phyloP scores from a whole-genome alignment of 2,797 vertebrate genomes.

The Nyctalus aviator region DNA sequence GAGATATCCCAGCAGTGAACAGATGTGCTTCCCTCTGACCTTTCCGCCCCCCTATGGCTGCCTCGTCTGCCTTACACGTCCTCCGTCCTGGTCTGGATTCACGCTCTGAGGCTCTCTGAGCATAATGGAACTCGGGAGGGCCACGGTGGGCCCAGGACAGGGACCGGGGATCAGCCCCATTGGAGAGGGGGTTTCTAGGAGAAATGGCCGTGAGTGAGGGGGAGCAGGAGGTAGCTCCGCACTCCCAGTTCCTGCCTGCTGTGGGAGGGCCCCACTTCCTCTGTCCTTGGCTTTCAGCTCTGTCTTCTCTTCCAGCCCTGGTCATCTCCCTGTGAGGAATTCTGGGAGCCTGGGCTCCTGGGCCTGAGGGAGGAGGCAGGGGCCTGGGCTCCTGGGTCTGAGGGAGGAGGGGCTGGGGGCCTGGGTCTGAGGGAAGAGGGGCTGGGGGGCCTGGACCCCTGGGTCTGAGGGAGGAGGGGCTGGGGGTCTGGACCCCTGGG shows the following conservation, averaged over 20 bases:
- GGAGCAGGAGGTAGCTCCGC: too few species aligned
- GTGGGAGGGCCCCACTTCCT: neutral
- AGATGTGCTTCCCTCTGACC: neutral
- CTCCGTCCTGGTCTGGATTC: neutral
- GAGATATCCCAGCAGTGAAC: neutral
- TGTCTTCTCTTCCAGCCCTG: neutral
- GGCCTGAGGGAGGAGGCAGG: too few species aligned
- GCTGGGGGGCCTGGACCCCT: too few species aligned
- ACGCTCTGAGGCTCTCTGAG: neutral
- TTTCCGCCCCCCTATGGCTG: neutral
- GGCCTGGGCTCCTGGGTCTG: neutral
- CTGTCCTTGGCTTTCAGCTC: neutral
- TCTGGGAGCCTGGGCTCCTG: neutral
- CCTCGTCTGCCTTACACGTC: neutral
- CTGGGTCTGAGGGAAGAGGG: too few species aligned
- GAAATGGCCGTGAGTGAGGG: neutral
- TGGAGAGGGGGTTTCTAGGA: neutral
- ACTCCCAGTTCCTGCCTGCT: neutral
- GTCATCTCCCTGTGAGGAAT: neutral
- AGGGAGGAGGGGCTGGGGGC: too few species aligned
- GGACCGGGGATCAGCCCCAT: neutral
- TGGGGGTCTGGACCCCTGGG: too few species aligned
- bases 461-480: too few species aligned
- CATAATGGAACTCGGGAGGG: neutral
- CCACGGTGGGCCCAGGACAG: neutral